Conservation (phyloP, 2,113 vertebrate species). For the Pluvianellus socialis region DNA sequence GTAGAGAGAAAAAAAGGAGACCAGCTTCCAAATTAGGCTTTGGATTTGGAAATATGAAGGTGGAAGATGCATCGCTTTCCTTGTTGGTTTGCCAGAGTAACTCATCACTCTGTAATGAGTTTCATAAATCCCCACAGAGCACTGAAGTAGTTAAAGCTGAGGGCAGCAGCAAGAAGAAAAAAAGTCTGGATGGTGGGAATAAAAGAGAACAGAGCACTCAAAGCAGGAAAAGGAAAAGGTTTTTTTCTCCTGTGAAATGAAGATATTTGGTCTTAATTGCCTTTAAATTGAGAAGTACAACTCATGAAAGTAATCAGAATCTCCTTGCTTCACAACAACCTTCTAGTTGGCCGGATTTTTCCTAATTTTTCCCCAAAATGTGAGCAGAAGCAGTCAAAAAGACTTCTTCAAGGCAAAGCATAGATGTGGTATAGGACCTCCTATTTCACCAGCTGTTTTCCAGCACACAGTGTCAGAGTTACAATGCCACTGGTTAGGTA, state of each 20-base stretch:
- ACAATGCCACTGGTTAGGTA: neutral
- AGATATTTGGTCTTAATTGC: neutral
- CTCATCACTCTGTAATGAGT: neutral
- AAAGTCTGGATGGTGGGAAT: neutral
- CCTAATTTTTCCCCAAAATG: neutral
- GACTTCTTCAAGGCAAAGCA: neutral
- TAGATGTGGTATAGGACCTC: fast-evolving
- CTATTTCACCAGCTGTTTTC: neutral
- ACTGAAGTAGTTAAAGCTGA: neutral
- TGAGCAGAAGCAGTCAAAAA: neutral
- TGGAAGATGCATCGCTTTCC: neutral
- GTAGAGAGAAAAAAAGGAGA: neutral
- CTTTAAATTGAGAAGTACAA: neutral
- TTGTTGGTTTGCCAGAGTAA: neutral
- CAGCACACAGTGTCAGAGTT: neutral
- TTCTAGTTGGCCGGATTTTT: neutral
- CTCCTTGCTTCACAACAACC: neutral
- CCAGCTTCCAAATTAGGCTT: neutral
- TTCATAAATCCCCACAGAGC: neutral
- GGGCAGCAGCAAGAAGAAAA: neutral
- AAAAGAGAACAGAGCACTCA: neutral
- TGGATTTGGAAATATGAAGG: neutral
- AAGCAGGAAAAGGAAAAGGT: neutral
- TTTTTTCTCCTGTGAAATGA: neutral
- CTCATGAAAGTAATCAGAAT: neutral